phyloP scores from a whole-genome alignment of 2,888 invertebrate species.

The Laothoe populi region DNA sequence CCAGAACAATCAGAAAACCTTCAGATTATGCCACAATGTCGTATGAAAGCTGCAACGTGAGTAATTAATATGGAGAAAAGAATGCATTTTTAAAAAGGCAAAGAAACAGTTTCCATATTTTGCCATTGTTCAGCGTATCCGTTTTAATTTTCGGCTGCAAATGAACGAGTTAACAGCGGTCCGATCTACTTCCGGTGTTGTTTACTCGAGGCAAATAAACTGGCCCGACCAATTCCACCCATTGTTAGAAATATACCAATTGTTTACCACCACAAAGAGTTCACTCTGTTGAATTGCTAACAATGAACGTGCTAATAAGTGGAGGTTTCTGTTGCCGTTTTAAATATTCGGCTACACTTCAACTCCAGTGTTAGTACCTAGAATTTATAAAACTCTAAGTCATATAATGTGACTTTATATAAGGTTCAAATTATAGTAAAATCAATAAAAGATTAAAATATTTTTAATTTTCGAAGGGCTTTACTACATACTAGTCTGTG shows the following conservation, averaged over 20 bases:
- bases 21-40: background rate
- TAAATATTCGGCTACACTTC: conserved; percentile 17
- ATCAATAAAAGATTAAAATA: too few species aligned
- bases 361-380: background rate
- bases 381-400: background rate
- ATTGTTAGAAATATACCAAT: conserved; percentile 67
- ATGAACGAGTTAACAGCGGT: conserved; percentile 27
- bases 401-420: background rate
- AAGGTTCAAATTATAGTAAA: too few species aligned
- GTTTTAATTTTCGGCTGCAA: conserved; percentile 28
- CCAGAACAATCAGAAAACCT: background rate
- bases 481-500: too few species aligned
- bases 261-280: conserved; percentile 50
- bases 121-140: conserved; percentile 23
- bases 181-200: conserved; percentile 24
- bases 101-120: conserved; percentile 21
- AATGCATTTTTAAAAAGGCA: background rate
- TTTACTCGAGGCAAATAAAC: conserved; percentile 30
- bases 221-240: conserved; percentile 27
- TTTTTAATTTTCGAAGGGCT: too few species aligned
- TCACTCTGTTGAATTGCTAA: conserved; percentile 26
- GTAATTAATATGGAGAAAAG: background rate
- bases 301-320: conserved; percentile 21
- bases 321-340: conserved; percentile 5
- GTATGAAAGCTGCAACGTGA: background rate